These are phyloP conservation scores for Manis pentadactyla DNA, from an alignment of 2,797 vertebrate species.

Conservation along the genomic window DNA sequence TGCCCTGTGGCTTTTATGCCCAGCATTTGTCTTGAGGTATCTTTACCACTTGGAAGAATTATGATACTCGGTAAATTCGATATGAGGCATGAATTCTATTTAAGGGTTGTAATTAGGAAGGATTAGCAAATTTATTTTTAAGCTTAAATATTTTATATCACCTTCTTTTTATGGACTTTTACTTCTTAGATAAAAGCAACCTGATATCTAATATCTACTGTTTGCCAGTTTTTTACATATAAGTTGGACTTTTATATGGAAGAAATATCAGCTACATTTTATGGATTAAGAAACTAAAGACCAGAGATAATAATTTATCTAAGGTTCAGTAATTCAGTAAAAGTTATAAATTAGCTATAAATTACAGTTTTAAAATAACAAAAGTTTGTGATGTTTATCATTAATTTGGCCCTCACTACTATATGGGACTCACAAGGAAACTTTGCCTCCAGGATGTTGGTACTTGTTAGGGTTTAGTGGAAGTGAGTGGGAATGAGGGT, in stretches of 20 bases:
- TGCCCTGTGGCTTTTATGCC: no score
- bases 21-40: no score
- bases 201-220: neutral
- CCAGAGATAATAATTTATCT: neutral
- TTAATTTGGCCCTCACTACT: neutral
- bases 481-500: neutral
- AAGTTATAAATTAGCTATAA: neutral
- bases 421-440: neutral
- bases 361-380: neutral
- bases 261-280: conserved; percentile 17
- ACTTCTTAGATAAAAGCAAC: conserved; percentile 33
- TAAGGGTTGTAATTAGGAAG: no score
- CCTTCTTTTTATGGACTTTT: neutral
- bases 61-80: no score
- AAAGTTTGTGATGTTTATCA: neutral
- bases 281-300: conserved; percentile 42
- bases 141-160: neutral
- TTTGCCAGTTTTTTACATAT: conserved; percentile 15
- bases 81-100: no score
- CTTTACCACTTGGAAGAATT: no score
- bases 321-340: neutral
- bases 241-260: neutral
- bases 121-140: conserved; percentile 1
- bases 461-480: neutral
- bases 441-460: neutral